Conservation (phyloP, 2,113 vertebrate genomes). For the Calyptommatus sinebrachiatus region DNA sequence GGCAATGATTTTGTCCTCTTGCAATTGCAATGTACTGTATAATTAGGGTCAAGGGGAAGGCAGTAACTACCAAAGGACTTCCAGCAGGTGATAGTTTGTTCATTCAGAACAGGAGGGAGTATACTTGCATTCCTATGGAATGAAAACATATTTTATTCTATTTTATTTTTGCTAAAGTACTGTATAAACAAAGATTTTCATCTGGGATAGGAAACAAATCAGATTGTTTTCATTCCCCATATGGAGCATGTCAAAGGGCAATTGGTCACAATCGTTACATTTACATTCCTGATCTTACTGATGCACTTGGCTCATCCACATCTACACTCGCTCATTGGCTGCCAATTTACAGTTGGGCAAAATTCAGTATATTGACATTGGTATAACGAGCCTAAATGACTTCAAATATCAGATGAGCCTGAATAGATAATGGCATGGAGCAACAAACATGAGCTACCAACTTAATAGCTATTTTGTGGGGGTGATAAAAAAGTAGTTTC, state of each 20-base stretch:
- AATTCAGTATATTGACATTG: too few species aligned
- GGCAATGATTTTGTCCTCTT: neutral
- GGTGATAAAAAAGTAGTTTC: too few species aligned
- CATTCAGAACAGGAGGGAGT: neutral
- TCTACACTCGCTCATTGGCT: neutral
- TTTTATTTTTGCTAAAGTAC: neutral
- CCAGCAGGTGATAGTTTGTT: neutral
- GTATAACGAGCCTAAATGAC: too few species aligned
- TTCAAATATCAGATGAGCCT: too few species aligned
- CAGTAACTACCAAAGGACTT: neutral
- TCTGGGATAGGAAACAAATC: neutral
- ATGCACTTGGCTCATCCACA: neutral
- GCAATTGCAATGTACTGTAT: neutral
- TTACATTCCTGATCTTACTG: neutral
- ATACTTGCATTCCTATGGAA: neutral
- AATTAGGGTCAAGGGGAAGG: neutral
- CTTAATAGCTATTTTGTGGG: too few species aligned
- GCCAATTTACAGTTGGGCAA: too few species aligned
- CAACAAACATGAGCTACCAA: too few species aligned
- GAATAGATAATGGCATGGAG: too few species aligned
- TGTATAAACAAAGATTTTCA: neutral
- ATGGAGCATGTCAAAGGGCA: neutral
- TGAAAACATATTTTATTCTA: neutral
- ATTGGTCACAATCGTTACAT: neutral
- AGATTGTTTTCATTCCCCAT: neutral